Base-by-base conservation (phyloP, 2,113 vertebrate genomes). In the Oxyruncus cristatus region DNA sequence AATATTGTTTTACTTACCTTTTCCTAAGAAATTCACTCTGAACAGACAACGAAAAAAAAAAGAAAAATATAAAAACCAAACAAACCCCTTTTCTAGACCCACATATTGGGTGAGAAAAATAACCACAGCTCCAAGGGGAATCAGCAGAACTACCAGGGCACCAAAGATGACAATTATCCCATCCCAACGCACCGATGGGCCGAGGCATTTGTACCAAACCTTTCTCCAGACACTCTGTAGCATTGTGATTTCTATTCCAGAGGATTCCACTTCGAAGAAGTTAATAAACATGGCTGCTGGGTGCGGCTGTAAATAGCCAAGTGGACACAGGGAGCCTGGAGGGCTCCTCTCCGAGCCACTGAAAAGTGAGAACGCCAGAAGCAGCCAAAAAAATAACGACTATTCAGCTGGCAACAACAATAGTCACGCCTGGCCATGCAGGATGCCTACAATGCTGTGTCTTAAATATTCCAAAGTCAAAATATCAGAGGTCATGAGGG, bases 381-480 rank as follows among this genome's bases (percentile, higher is more conserved):
- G 90, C 5, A 8, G 88, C 95, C 95, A 97, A 92, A 42, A 82
- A 77, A 6, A 3, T 16, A 68, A 53, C 84, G 5, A 39, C 89
- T 33, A 20, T 61, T 93, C 35, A 3, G 84, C 88, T 97, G 96
- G 96, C 96, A 97, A 75, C 93, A 97, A 97, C 95, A 97, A 95
- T 97, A 96, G 95, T 93, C 92, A 96, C 56, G 92, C 35, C 85
- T 0, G 28, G 28, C 73, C 26, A 53, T 5, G 18, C 27, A 20
- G 27, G 88, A 63, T 35, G 85, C 88, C 89, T 23, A 87, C 95
- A 67, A 55, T 42, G 90, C 85, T 85, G 77, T 2, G 50, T 26
- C 71, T 68, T 21, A 82, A 72, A 89, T 32, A 88, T 73, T 70
- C 56, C 77, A 61, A 92, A 89, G 88, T 16, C 77, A 63, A 92